These are phyloP conservation scores for Petrolisthes manimaculis DNA, from an alignment of 2,888 invertebrate genomes.

Conservation along the genomic window DNA sequence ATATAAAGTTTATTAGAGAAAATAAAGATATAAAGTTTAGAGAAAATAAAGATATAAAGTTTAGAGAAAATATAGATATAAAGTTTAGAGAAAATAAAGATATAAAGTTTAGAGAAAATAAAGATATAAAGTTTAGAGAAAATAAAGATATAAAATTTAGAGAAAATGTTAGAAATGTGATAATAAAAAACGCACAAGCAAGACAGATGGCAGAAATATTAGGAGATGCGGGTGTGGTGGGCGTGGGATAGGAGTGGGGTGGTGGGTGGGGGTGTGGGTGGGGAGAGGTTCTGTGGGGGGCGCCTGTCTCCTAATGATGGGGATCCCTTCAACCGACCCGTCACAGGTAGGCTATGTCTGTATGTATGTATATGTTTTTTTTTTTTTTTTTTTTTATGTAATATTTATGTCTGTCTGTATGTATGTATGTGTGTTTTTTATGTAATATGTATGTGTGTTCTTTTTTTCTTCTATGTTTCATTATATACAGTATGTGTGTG, in stretches of 20 bases:
- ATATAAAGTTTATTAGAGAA: too few species aligned
- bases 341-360: conserved; percentile 23
- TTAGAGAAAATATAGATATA: not conserved
- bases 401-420: not conserved
- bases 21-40: too few species aligned
- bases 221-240: not conserved
- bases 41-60: too few species aligned
- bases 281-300: conserved; percentile 15
- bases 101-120: not conserved
- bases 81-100: not conserved
- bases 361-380: not conserved
- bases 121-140: too few species aligned
- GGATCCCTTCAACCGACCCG: not conserved
- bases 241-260: too few species aligned
- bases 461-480: not conserved
- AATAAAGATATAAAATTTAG: too few species aligned
- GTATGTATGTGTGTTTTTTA: not conserved
- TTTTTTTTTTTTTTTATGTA: not conserved
- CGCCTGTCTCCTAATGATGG: conserved; percentile 2
- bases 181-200: too few species aligned
- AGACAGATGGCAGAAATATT: not conserved
- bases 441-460: not conserved
- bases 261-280: not conserved
- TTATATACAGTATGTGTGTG: not conserved
- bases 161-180: not conserved